These are phyloP conservation scores for Anser cygnoides DNA, from an alignment of 2,113 vertebrate species.

Conservation along the genomic window DNA sequence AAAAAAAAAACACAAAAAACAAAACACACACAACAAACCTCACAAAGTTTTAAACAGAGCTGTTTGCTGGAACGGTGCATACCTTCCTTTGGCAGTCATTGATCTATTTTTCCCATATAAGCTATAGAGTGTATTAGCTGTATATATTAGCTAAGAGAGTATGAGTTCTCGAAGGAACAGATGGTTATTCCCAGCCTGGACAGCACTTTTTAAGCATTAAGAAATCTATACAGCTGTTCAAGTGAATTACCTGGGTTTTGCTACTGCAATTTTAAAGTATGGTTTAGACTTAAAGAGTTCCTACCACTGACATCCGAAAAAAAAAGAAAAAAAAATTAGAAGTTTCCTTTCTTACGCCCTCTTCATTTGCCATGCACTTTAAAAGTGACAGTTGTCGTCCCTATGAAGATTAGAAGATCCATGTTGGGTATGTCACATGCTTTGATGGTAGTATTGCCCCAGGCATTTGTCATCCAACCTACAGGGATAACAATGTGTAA, in stretches of 20 bases:
- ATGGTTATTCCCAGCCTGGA: conserved; percentile 31
- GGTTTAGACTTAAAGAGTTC: background rate
- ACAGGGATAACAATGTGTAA: conserved; percentile 88
- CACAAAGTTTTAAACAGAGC: background rate
- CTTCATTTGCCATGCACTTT: conserved; percentile 75
- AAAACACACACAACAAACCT: too few relatives aligned
- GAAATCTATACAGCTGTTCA: conserved; percentile 56
- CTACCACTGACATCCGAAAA: background rate
- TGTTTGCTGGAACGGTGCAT: background rate
- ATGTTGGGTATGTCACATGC: conserved; percentile 75
- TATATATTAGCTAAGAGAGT: conserved; percentile 5
- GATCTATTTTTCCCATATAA: conserved; percentile 16
- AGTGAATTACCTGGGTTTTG: conserved; percentile 3
- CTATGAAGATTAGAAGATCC: conserved; percentile 84
- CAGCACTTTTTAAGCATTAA: conserved; percentile 48
- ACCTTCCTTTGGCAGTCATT: background rate
- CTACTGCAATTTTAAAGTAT: background rate
- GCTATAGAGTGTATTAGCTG: background rate
- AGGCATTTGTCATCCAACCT: conserved; percentile 88
- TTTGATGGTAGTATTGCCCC: conserved; percentile 85
- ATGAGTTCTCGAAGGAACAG: conserved; percentile 25
- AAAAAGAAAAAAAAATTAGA: background rate
- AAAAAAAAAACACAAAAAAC: background rate
- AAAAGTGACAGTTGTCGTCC: conserved; percentile 83
- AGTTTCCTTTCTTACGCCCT: background rate